phyloP scores from a whole-genome alignment of 2,113 vertebrate genomes.

The Paradisaea rubra region DNA sequence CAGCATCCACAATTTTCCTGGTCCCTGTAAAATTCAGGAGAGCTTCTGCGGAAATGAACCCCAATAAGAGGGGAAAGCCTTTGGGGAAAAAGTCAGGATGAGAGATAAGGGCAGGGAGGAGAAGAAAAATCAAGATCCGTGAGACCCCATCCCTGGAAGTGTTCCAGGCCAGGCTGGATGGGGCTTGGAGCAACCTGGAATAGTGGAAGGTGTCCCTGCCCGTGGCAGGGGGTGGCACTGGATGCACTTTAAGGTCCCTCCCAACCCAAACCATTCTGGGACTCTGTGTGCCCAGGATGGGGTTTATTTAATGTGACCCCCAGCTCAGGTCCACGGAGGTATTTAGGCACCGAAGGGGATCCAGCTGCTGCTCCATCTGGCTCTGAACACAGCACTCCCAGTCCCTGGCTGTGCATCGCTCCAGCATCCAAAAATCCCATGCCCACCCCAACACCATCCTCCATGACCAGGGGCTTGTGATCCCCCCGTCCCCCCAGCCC shows the following conservation, averaged over 20 bases:
- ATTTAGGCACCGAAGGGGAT: neutral
- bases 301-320: neutral
- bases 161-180: rapidly evolving
- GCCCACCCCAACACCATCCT: neutral
- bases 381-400: neutral
- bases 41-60: neutral
- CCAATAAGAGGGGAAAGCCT: neutral
- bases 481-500: neutral
- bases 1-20: neutral
- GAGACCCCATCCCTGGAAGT: neutral
- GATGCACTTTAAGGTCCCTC: neutral
- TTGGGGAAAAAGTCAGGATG: neutral
- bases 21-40: neutral
- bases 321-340: neutral
- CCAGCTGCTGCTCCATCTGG: neutral
- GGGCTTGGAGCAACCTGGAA: neutral
- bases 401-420: neutral
- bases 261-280: neutral
- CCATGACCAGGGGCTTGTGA: neutral
- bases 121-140: neutral
- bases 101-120: neutral
- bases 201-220: neutral
- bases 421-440: neutral
- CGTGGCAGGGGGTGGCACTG: neutral
- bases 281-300: neutral